Base-by-base conservation (phyloP, 2,888 invertebrate genomes). In the Eledona agricola region DNA sequence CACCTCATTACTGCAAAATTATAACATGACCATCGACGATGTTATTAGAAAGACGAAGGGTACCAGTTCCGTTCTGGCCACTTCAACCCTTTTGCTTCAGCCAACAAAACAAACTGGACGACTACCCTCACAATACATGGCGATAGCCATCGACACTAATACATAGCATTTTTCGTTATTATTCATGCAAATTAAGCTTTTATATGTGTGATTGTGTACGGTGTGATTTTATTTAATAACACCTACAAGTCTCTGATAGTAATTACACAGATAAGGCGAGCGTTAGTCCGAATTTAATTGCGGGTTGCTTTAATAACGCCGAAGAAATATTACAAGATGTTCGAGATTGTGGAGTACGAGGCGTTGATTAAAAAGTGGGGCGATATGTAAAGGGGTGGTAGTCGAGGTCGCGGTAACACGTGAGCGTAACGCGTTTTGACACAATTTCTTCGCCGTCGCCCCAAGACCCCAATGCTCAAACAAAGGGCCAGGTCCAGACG, bases 131-230 rank as follows among this genome's bases (percentile, higher is more conserved):
- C 31, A 31, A 69, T 67, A 66, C 66, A 62, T 69, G 71, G 72
- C 67, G 73, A 72, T 73, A 50, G 52, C 62, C 70, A 73, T 73
- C 73, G 62, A 46, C 47, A 7, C 55, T 74, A 73, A 74, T 74
- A 64, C 65, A 71, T 65, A 67, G 64, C 68, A 73, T 74, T 73
- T 72, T 69, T 68, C 64, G 70, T 72, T 67, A 74, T 74, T 74
- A 74, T 68, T 69, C 71, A 74, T 73, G 72, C 68, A 73, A 74
- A 74, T 74, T 70, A 70, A 63, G 64, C 69, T 64, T 69, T 72
- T 71, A 67, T 71, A 69, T 66, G 64, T 72, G 69, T 70, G 71
- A 69, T 68, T 71, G 66, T 65, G 61, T 54, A 63, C 65, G 62
- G 68, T 69, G 70, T 69, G 71, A 72, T 72, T 72, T 71, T 70